Percentiles rank a stretch among this genome's conserved stretches.
Conservation (phyloP, 2,888 invertebrate species). For the Epiblema foenella region DNA sequence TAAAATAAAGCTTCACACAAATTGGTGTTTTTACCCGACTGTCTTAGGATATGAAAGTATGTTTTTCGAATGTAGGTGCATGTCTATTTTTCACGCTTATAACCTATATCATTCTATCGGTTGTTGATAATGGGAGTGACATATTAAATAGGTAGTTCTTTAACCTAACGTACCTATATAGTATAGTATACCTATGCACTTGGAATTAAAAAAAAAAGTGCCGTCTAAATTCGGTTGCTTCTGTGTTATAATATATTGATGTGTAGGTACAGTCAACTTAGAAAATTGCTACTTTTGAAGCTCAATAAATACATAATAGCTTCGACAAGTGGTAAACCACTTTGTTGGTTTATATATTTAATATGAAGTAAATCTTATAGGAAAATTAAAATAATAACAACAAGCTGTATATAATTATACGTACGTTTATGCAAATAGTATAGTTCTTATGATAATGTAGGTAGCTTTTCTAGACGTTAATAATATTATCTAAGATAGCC, state of each 20-base stretch:
- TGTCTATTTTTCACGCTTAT: not conserved
- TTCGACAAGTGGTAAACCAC: no score
- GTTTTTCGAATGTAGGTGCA: not conserved
- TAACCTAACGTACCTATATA: no score
- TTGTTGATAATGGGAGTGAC: not conserved
- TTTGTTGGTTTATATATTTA: no score
- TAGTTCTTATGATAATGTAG: not conserved
- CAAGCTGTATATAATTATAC: not conserved
- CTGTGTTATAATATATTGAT: no score
- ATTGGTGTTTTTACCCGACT: not conserved
- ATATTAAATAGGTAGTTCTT: no score
- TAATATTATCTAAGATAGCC: constrained; percentile 2
- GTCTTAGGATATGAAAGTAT: not conserved
- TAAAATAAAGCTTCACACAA: constrained; percentile 6
- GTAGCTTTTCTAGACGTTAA: not conserved
- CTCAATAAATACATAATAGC: no score
- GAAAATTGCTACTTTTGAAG: no score
- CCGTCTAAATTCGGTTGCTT: no score
- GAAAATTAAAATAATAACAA: constrained; percentile 2
- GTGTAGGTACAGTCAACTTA: no score
- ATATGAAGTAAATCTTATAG: not conserved
- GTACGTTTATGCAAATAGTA: not conserved
- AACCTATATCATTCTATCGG: no score
- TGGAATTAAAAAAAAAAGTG: no score
- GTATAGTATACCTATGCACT: no score